These are phyloP conservation scores for Latrodectus hesperus DNA, from an alignment of 2,888 invertebrate genomes.

Conservation along the genomic window DNA sequence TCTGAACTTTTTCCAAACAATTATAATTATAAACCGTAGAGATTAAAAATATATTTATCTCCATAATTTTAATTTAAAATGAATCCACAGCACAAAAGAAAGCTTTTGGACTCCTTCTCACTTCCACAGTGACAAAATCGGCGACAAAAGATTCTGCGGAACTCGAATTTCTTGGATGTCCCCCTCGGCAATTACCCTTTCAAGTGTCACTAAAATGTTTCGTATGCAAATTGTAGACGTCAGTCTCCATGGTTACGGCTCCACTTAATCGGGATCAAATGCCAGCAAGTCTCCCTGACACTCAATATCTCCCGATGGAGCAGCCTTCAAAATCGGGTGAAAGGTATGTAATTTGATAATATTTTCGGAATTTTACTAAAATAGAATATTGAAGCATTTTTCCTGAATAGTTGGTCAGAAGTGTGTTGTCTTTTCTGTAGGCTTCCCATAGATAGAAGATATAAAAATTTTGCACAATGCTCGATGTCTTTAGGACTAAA, in stretches of 20 bases:
- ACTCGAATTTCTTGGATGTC: slow-evolving; percentile 26
- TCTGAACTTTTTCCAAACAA: too few species aligned
- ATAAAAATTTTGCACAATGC: too few species aligned
- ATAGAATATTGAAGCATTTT: background rate
- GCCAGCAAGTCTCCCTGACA: slow-evolving; percentile 34
- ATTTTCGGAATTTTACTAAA: slow-evolving; percentile 20
- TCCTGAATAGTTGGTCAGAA: too few species aligned
- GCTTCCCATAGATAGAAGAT: too few species aligned
- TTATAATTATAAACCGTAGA: too few species aligned
- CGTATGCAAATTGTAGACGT: slow-evolving; percentile 53
- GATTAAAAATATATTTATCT: too few species aligned
- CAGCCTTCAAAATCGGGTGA: slow-evolving; percentile 17
- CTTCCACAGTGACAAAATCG: background rate
- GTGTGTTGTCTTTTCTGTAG: too few species aligned
- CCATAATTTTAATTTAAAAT: too few species aligned
- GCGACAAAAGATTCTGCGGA: slow-evolving; percentile 4
- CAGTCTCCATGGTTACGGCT: slow-evolving; percentile 43
- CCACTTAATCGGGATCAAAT: slow-evolving; percentile 53
- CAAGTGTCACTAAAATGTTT: slow-evolving; percentile 58
- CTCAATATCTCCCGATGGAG: slow-evolving; percentile 28
- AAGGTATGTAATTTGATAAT: slow-evolving; percentile 47
- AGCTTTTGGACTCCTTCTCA: too few species aligned
- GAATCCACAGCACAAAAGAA: too few species aligned
- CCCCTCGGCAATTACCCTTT: slow-evolving; percentile 59
- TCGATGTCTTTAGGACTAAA: too few species aligned